Conservation (phyloP, 1,140 invertebrate species). For the Drosophila tani region DNA sequence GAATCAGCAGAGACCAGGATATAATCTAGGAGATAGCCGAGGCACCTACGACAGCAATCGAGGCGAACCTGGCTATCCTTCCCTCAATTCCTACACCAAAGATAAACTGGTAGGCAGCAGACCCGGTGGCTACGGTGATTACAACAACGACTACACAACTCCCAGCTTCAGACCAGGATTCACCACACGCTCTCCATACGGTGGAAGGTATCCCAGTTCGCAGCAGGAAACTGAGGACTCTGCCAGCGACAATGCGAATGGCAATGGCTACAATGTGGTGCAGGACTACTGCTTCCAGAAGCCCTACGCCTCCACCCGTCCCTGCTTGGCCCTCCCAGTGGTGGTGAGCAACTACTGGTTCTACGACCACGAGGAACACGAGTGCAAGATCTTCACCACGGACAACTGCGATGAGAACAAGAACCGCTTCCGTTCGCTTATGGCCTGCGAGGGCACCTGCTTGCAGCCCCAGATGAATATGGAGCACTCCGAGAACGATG, state of each 20-base stretch:
- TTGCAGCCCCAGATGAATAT: constrained; percentile 50
- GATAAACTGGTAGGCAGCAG: constrained; percentile 35
- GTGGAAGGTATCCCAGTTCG: constrained; percentile 7
- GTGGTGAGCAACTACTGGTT: constrained; percentile 75
- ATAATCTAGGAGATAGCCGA: not conserved
- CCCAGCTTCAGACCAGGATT: constrained; percentile 17
- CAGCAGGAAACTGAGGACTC: constrained; percentile 16
- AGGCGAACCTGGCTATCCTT: constrained; percentile 13
- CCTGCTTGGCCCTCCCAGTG: constrained; percentile 55
- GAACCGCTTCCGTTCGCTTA: constrained; percentile 70
- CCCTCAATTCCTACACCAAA: constrained; percentile 38
- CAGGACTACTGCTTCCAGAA: constrained; percentile 75
- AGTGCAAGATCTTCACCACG: constrained; percentile 77
- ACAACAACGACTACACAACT: constrained; percentile 20
- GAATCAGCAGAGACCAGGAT: not conserved
- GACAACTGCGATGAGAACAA: constrained; percentile 76
- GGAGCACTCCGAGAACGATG: constrained; percentile 47
- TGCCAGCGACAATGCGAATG: not conserved
- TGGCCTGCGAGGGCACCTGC: constrained; percentile 71
- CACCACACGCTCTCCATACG: constrained; percentile 39
- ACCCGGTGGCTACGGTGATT: constrained; percentile 33
- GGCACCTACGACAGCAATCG: constrained; percentile 28
- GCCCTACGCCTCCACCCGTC: constrained; percentile 46
- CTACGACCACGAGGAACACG: constrained; percentile 71
- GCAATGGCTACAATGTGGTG: constrained; percentile 56